These are phyloP conservation scores for Cosmia trapezina DNA, from an alignment of 2,888 invertebrate species.

Conservation along the genomic window DNA sequence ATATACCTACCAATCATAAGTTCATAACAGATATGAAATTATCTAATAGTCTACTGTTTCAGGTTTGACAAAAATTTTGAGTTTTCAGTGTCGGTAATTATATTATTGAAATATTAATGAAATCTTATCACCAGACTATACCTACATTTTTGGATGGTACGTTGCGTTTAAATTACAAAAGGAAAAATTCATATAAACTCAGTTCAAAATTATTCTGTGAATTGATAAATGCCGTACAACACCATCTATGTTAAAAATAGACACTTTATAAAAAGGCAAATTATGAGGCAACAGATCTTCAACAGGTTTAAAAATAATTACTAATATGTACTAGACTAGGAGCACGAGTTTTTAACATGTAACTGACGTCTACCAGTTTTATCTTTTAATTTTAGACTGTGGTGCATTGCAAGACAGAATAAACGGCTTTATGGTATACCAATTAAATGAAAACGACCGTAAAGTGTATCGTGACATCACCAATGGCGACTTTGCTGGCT, in stretches of 20 bases:
- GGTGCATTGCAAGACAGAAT: not conserved
- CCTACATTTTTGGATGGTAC: not conserved
- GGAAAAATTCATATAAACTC: not conserved
- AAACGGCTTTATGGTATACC: not conserved
- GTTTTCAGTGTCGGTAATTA: constrained; percentile 9
- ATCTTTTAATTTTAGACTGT: constrained; percentile 16
- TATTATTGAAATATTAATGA: not conserved
- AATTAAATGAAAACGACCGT: constrained; percentile 1
- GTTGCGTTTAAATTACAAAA: not conserved
- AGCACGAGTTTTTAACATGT: constrained; percentile 30
- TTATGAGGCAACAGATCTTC: constrained; percentile 4
- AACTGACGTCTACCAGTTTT: constrained; percentile 20
- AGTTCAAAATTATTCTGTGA: not conserved
- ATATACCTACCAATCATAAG: constrained; percentile 3
- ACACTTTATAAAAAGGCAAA: not conserved
- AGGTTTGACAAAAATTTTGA: constrained; percentile 35
- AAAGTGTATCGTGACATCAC: constrained; percentile 2
- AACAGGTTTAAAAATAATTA: constrained; percentile 47
- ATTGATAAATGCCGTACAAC: not conserved
- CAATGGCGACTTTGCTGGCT: not conserved
- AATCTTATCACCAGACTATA: not conserved
- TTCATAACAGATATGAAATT: constrained; percentile 18
- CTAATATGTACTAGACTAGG: constrained; percentile 22
- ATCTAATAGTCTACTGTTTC: constrained; percentile 14
- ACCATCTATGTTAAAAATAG: constrained; percentile 1